Base-by-base conservation (phyloP, 1,140 invertebrate genomes). In the Monomorium pharaonis region DNA sequence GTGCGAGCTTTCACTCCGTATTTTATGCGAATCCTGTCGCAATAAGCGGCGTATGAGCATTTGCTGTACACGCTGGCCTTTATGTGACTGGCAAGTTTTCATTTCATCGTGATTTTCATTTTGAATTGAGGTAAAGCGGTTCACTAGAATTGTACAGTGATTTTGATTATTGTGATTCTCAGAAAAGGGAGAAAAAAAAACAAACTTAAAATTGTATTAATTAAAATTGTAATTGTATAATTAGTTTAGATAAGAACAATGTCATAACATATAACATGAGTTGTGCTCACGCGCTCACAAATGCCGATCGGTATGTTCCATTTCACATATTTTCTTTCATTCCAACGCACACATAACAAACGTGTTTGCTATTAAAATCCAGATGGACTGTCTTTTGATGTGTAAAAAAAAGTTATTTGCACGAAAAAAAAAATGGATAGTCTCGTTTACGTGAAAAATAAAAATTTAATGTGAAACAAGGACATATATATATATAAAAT, bases 11-110 rank as follows among this genome's bases (percentile, higher is more conserved):
- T 88, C 72, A 12, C 42, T n/a, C 9, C 30, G 58, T 67, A 74
- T 70, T 89, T 85, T 89, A 62, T 84, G 70, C 58, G 65, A 88
- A 88, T 85, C 80, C 75, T 49, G 83, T 88, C 65, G 87, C 76
- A 88, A 85, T 62, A 85, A 88, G 87, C 75, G 58, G 76, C 83
- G 54, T 63, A 65, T 56, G 30, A 62, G 24, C 76, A 65, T 47
- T 72, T 70, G 14, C 37, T 72, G 67, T n/a, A 81, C 78, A 44
- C 21, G 44, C 67, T 58, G 44, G 24, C 67, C 42, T 72, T 44
- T 72, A 51, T 83, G 37, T 51, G 51, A 60, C 67, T 33, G 67
- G 37, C 37, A 27, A 83, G 65, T 83, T 72, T 54, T 74, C 65
- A 65, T 65, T 65, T 65, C n/a, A 65, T 42, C n/a, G 51, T 33